Evolutionary conservation across 2,888 invertebrate genomes (phyloP), one percentile per base, ranked within the genome.

Genomic region (Bhutanitis thaidina): DNA sequence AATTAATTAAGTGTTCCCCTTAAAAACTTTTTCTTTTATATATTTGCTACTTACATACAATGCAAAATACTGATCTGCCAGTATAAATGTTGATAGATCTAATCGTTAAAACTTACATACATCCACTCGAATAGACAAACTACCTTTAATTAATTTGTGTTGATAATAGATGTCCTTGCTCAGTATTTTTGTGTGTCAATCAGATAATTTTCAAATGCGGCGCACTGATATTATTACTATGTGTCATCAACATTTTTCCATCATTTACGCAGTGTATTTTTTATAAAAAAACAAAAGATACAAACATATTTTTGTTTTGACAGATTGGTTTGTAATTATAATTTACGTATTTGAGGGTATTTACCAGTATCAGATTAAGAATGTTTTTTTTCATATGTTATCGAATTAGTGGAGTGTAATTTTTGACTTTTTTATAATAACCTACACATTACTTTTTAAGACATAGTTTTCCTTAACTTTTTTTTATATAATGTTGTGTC

Each of bases 161-260:
- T 36, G n/a, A n/a, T n/a, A 12, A 20, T 20, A 30, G n/a, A 43
- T 30, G 49, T 38, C 49, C 49, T 49, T 38, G 37, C 13, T 30
- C 43, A 14, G 15, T 15, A 15, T 43, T 49, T 47, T 43, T 37
- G 16, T 32, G 38, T 49, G 49, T 38, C 49, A 43, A 43, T 43
- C 38, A 12, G 43, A 44, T 43, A 34, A 37, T 14, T 14, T 10
- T 30, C 14, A 45, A 27, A 45, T 37, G 37, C 45, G 35, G 25
- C 20, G 45, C 15, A 34, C 3, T 32, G 32, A 16, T 20, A 34
- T 39, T 43, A 49, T 37, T 25, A 38, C 14, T n/a, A 1, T 4
- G 27, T 27, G 20, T 14, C n/a, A 43, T 20, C 13, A 29, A 16
- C 20, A 37, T 37, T 37, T 41, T 36, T n/a, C 36, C 34, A 15